A percentile compares a stretch with the other conserved stretches of the same genome.
Conservation (phyloP, 2,888 invertebrate species). For the Eledona agricola region DNA sequence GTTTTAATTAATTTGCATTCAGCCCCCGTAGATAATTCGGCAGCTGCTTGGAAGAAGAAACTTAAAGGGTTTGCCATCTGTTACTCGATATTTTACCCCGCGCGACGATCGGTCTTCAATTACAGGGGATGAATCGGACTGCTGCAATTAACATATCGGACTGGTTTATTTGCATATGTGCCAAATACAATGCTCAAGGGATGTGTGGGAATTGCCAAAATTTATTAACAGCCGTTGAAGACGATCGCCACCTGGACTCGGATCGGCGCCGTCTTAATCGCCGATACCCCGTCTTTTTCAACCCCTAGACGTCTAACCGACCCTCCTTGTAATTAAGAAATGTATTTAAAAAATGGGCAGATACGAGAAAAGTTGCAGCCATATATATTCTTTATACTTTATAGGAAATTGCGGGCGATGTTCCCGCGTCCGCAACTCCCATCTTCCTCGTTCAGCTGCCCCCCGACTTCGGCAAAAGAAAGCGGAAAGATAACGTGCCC, state of each 20-base stretch:
- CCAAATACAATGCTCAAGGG: slow-evolving; percentile 39
- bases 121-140: slow-evolving; percentile 37
- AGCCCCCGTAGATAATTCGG: slow-evolving; percentile 39
- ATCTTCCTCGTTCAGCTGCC: too few species aligned
- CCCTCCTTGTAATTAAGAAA: slow-evolving; percentile 52
- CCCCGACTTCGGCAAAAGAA: slow-evolving; percentile 8
- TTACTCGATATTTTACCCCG: slow-evolving; percentile 37
- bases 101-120: slow-evolving; percentile 30
- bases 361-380: slow-evolving; percentile 56
- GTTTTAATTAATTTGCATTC: slow-evolving; percentile 39
- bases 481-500: slow-evolving; percentile 18
- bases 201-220: slow-evolving; percentile 17
- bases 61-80: slow-evolving; percentile 40
- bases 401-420: slow-evolving; percentile 58
- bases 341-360: slow-evolving; percentile 58
- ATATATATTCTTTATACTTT: slow-evolving; percentile 58
- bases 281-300: too few species aligned
- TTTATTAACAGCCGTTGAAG: too few species aligned
- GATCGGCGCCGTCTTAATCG: too few species aligned
- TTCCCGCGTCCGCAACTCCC: slow-evolving; percentile 47
- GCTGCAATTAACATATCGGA: slow-evolving; percentile 35
- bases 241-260: too few species aligned
- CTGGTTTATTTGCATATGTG: slow-evolving; percentile 48
- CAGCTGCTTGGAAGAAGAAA: slow-evolving; percentile 37
- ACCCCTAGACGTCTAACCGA: too few species aligned